Evolutionary conservation across 2,888 invertebrate genomes (phyloP).

Genomic region (Brachypterus glaber): DNA sequence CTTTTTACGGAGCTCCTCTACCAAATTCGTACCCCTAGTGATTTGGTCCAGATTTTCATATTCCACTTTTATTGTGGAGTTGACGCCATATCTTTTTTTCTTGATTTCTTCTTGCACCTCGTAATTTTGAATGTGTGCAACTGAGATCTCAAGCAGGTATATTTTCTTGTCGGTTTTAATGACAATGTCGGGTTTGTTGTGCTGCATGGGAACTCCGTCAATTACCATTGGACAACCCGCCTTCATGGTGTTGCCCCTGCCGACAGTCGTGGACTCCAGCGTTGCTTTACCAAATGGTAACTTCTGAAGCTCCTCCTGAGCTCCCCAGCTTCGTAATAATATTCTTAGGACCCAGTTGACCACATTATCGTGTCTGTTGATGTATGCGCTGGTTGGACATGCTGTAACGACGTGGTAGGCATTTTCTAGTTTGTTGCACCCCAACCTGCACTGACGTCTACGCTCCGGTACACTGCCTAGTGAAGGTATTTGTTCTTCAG

Average conservation of each 20-base stretch:
- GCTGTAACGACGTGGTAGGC: neutral
- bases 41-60: too few relatives aligned
- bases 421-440: neutral
- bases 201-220: neutral
- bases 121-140: neutral
- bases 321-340: neutral
- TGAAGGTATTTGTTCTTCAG: too few relatives aligned
- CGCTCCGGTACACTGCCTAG: neutral
- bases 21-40: too few relatives aligned
- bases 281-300: neutral
- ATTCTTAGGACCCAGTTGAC: neutral
- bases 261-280: neutral
- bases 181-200: too few relatives aligned
- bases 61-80: neutral
- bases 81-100: neutral
- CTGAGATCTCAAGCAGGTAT: too few relatives aligned
- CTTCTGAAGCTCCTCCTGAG: neutral
- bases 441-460: neutral
- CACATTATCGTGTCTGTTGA: conserved; percentile 1
- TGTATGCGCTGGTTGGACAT: neutral
- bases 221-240: neutral
- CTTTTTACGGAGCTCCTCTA: too few relatives aligned
- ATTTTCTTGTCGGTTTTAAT: too few relatives aligned
- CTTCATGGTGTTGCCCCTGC: neutral
- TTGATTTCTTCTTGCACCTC: neutral